phyloP scores from a whole-genome alignment of 2,113 vertebrate genomes.

The Ornithorhynchus anatinus region DNA sequence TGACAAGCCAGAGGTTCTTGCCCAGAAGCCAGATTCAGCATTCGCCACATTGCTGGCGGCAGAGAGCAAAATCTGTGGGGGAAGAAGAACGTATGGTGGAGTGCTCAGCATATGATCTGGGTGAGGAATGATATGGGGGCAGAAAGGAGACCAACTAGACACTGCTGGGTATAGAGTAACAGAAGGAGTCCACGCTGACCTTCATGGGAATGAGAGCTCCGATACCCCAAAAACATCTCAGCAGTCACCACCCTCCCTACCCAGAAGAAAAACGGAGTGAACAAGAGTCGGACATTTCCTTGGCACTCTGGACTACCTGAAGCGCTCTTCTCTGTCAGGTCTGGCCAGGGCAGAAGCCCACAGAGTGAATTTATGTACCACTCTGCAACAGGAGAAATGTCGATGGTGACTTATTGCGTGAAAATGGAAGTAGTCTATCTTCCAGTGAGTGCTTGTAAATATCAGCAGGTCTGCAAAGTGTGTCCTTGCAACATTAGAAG shows the following conservation, averaged over 20 bases:
- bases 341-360: background rate
- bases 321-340: background rate
- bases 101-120: background rate
- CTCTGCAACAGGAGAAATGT: background rate
- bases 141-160: background rate
- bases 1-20: slow-evolving; percentile 74
- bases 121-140: background rate
- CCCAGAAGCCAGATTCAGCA: slow-evolving; percentile 71
- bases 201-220: background rate
- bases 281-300: background rate
- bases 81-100: background rate
- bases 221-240: too few species aligned
- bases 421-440: background rate
- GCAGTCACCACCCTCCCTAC: background rate
- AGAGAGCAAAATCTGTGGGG: slow-evolving; percentile 52
- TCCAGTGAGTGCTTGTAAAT: background rate
- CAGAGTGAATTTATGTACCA: background rate
- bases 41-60: slow-evolving; percentile 76
- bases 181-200: background rate
- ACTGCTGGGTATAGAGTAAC: background rate
- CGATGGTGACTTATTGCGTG: background rate
- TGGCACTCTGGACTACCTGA: fast-evolving
- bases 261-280: background rate
- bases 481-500: background rate
- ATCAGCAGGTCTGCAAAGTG: background rate